These are phyloP conservation scores for Sebastolobus altivelis DNA, from an alignment of 2,797 vertebrate species.

Conservation along the genomic window DNA sequence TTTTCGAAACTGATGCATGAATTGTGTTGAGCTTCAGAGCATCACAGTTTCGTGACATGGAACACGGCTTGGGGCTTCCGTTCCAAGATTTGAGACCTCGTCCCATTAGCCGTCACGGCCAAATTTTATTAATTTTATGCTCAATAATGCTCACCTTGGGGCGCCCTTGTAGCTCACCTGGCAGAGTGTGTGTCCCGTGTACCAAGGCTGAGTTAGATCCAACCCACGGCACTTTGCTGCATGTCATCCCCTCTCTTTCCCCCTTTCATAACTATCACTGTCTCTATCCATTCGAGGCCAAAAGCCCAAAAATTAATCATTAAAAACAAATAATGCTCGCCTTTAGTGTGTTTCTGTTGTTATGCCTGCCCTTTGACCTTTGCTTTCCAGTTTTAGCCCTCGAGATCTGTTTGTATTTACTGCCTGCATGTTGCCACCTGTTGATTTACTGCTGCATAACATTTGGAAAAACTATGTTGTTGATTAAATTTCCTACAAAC, in stretches of 20 bases:
- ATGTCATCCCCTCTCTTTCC: too few relatives aligned
- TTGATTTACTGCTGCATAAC: not conserved
- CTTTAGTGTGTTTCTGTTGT: not conserved
- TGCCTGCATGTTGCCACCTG: not conserved
- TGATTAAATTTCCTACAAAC: not conserved
- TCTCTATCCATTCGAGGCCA: too few relatives aligned
- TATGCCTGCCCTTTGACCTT: not conserved
- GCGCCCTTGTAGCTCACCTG: too few relatives aligned
- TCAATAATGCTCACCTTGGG: too few relatives aligned
- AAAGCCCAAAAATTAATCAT: too few relatives aligned
- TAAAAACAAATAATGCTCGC: too few relatives aligned
- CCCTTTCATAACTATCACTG: too few relatives aligned
- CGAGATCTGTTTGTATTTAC: not conserved
- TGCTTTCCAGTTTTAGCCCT: not conserved
- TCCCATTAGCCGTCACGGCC: not conserved
- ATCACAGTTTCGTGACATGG: not conserved
- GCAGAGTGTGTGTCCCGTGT: too few relatives aligned
- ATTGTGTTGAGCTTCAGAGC: not conserved
- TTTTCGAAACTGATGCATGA: not conserved
- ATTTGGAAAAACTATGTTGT: not conserved
- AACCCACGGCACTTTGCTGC: too few relatives aligned
- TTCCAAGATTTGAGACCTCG: not conserved
- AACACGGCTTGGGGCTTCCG: not conserved
- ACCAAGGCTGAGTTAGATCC: too few relatives aligned
- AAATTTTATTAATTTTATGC: not conserved